Conservation (phyloP, 2,113 vertebrate genomes). For the Oncorhynchus mykiss region DNA sequence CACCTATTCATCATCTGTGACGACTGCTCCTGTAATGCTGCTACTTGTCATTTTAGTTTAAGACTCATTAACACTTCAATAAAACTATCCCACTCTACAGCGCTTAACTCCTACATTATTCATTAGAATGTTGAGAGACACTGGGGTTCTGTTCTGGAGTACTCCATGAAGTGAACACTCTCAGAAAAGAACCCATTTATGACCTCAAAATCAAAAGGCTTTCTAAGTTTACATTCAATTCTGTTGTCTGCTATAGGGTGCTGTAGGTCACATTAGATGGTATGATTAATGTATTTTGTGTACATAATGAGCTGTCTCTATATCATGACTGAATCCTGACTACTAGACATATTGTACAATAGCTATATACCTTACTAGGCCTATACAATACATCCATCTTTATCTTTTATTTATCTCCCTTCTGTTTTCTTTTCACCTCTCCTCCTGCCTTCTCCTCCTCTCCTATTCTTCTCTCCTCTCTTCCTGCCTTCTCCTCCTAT, state of each 20-base stretch:
- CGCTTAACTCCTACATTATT: conserved; percentile 51
- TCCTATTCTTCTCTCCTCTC: background rate
- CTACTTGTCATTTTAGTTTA: conserved; percentile 36
- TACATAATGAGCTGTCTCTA: no score
- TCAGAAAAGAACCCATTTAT: conserved; percentile 25
- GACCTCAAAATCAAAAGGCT: background rate
- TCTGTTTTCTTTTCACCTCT: background rate
- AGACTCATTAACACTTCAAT: conserved; percentile 38
- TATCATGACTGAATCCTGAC: no score
- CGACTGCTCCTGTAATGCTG: conserved; percentile 38
- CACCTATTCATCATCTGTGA: conserved; percentile 22
- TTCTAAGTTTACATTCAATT: background rate
- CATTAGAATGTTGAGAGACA: conserved; percentile 20
- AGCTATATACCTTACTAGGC: no score
- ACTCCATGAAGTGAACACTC: no score
- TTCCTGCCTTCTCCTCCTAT: background rate
- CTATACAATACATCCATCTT: no score
- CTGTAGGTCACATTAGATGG: no score
- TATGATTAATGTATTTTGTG: no score
- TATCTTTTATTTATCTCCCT: background rate
- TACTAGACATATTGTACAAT: no score
- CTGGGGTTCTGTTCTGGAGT: background rate
- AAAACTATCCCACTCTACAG: conserved; percentile 31
- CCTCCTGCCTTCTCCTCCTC: background rate
- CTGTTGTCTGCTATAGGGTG: no score